Conservation (phyloP, 2,113 vertebrate genomes). For the Labeo rohita region DNA sequence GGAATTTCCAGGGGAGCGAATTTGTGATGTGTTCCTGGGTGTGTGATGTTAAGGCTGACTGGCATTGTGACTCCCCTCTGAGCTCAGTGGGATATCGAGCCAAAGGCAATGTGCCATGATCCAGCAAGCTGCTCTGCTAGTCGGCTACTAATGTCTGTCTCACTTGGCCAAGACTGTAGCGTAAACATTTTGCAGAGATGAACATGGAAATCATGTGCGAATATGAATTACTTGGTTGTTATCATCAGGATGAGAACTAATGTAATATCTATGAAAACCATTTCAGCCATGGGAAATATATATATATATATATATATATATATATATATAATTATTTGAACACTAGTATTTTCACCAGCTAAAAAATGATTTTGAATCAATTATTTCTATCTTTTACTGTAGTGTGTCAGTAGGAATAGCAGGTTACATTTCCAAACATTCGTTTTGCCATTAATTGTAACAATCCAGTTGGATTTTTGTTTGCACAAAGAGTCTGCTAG, state of each 20-base stretch:
- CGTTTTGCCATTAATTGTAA: no score
- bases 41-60: constrained; percentile 37
- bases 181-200: not conserved
- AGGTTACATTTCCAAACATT: no score
- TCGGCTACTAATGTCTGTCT: constrained; percentile 35
- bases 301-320: no score
- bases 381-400: no score
- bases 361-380: no score
- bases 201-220: not conserved
- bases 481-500: no score
- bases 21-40: constrained; percentile 26
- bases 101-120: constrained; percentile 44
- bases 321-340: no score
- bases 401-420: no score
- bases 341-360: no score
- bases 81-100: constrained; percentile 22
- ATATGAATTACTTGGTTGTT: not conserved
- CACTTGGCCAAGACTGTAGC: not conserved
- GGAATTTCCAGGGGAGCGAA: constrained; percentile 22
- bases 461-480: no score
- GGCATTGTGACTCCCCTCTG: constrained; percentile 39
- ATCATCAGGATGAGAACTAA: not conserved
- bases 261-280: not conserved
- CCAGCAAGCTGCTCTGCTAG: constrained; percentile 37
- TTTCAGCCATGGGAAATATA: no score